Percentiles rank a stretch among this genome's conserved stretches.
Conservation (phyloP, 2,797 vertebrate genomes). For the Myripristis murdjan region DNA sequence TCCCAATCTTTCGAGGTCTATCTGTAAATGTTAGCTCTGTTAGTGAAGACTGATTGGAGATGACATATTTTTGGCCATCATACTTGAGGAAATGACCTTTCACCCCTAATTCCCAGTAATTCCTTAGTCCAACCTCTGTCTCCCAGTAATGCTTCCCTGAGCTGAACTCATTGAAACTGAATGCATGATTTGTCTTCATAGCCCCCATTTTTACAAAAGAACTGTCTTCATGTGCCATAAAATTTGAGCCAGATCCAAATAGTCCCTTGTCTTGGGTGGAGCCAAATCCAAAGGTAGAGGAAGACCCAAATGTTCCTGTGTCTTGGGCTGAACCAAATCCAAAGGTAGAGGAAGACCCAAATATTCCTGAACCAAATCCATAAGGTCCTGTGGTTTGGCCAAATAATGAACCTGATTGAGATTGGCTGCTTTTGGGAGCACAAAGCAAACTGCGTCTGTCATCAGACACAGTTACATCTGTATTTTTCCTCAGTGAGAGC, state of each 20-base stretch:
- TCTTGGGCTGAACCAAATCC: too few relatives aligned
- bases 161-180: constrained; percentile 13
- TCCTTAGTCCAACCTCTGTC: constrained; percentile 55
- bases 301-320: too few relatives aligned
- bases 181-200: background rate
- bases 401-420: background rate
- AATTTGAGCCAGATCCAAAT: too few relatives aligned
- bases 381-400: too few relatives aligned
- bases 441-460: constrained; percentile 47
- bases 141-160: constrained; percentile 65
- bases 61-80: constrained; percentile 2
- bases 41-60: background rate
- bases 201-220: constrained; percentile 8
- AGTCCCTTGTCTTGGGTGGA: too few relatives aligned
- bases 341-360: too few relatives aligned
- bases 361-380: too few relatives aligned
- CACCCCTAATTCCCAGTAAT: constrained; percentile 57
- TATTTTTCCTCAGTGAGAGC: constrained; percentile 46
- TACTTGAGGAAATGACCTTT: background rate
- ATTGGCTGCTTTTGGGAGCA: constrained; percentile 37
- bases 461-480: constrained; percentile 44
- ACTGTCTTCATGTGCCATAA: too few relatives aligned
- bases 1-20: constrained; percentile 41
- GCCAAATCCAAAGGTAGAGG: too few relatives aligned
- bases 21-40: constrained; percentile 2